A percentile compares a stretch with the other conserved stretches of the same genome.
These are phyloP conservation scores for Xenentodon cancila DNA, from an alignment of 2,797 vertebrate genomes.

Conservation along the genomic window DNA sequence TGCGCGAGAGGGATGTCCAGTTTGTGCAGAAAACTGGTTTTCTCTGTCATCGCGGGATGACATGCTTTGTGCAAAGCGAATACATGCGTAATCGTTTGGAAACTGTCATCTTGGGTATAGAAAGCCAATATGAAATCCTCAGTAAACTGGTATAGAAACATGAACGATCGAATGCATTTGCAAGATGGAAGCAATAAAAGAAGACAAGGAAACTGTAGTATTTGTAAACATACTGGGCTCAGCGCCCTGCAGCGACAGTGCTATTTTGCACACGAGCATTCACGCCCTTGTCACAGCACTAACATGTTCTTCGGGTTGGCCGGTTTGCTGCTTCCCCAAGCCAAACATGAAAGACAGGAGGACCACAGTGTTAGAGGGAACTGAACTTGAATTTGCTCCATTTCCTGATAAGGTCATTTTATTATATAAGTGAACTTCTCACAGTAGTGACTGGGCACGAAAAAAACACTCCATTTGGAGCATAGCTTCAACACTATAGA, in stretches of 20 bases:
- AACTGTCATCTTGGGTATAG: no score
- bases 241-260: background rate
- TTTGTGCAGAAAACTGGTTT: background rate
- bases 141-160: background rate
- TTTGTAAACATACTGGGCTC: background rate
- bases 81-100: no score
- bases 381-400: background rate
- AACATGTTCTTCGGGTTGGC: conserved; percentile 12
- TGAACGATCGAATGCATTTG: background rate
- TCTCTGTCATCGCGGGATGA: background rate
- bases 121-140: no score
- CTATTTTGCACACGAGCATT: conserved; percentile 16
- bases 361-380: background rate
- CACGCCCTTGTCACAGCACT: conserved; percentile 10
- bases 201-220: background rate
- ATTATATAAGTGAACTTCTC: conserved; percentile 33
- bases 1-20: conserved; percentile 4
- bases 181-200: background rate
- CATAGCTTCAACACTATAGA: no score
- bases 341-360: background rate
- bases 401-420: conserved; percentile 35
- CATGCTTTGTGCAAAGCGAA: no score
- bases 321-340: conserved; percentile 3
- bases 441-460: background rate
- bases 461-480: no score